Evolutionary conservation across 2,888 invertebrate species (phyloP).

Genomic region (Orthonychiurus folsomi): DNA sequence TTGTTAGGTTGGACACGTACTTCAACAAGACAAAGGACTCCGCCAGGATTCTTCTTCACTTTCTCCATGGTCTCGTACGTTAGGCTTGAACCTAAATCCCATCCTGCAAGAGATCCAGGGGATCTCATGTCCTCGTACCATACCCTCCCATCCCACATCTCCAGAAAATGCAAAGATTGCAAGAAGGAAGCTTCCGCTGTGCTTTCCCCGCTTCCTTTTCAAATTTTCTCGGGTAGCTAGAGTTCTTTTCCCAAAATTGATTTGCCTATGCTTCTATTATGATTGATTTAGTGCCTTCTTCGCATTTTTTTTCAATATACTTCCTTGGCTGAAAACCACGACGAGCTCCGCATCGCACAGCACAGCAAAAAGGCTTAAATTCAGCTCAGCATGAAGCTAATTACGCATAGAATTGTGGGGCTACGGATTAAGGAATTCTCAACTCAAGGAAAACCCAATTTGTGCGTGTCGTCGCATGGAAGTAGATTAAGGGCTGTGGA

Average conservation of each 20-base stretch:
- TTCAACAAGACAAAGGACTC: neutral
- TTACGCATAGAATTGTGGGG: neutral
- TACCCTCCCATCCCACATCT: too few species aligned
- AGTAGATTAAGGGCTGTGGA: neutral
- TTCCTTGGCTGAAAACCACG: neutral
- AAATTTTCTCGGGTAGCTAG: neutral
- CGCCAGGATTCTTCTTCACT: too few species aligned
- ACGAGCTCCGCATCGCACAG: neutral
- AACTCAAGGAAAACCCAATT: neutral
- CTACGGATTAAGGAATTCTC: neutral
- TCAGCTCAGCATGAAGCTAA: neutral
- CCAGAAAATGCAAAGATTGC: too few species aligned
- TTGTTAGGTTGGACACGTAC: neutral
- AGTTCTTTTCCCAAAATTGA: neutral
- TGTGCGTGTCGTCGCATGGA: neutral
- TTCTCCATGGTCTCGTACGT: too few species aligned
- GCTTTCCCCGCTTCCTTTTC: too few species aligned
- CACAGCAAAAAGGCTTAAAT: neutral
- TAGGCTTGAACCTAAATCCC: too few species aligned
- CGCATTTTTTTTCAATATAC: neutral
- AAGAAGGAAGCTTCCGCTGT: too few species aligned
- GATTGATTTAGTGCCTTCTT: neutral
- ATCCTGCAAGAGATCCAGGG: too few species aligned
- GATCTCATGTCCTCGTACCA: too few species aligned
- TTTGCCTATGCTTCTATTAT: conserved; percentile 1